These are phyloP conservation scores for Chiloscyllium punctatum DNA, from an alignment of 2,797 vertebrate species.

Conservation along the genomic window DNA sequence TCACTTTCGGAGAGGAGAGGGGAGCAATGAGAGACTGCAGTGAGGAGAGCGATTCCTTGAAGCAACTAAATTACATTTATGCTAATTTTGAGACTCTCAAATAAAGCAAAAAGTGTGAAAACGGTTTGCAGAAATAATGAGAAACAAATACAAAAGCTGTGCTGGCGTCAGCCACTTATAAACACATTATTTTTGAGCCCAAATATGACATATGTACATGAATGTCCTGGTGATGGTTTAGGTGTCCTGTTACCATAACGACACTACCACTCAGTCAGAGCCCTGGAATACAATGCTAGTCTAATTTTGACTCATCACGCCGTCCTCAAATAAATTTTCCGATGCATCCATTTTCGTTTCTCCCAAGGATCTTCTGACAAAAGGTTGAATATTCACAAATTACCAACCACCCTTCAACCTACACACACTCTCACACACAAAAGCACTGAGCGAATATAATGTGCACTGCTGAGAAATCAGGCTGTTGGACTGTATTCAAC, in stretches of 20 bases:
- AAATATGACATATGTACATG: background rate
- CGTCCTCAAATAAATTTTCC: background rate
- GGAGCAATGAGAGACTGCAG: background rate
- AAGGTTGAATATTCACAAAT: background rate
- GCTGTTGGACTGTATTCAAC: too few relatives aligned
- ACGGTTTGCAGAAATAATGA: background rate
- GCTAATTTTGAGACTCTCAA: background rate
- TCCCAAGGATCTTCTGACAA: background rate
- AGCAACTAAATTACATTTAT: background rate
- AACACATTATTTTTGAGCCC: background rate
- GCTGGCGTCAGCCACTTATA: background rate
- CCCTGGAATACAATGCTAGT: background rate
- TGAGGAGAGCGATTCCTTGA: background rate
- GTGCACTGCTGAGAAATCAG: background rate
- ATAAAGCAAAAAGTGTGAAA: background rate
- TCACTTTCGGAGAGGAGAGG: too few relatives aligned
- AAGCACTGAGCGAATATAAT: background rate
- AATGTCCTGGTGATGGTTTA: background rate
- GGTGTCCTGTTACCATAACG: background rate
- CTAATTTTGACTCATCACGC: background rate
- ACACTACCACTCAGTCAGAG: background rate
- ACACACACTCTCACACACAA: background rate
- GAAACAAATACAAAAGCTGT: background rate
- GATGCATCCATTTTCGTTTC: background rate
- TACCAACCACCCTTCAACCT: too few relatives aligned